Conservation (phyloP, 2,888 invertebrate genomes). For the Oeneis ivallda region DNA sequence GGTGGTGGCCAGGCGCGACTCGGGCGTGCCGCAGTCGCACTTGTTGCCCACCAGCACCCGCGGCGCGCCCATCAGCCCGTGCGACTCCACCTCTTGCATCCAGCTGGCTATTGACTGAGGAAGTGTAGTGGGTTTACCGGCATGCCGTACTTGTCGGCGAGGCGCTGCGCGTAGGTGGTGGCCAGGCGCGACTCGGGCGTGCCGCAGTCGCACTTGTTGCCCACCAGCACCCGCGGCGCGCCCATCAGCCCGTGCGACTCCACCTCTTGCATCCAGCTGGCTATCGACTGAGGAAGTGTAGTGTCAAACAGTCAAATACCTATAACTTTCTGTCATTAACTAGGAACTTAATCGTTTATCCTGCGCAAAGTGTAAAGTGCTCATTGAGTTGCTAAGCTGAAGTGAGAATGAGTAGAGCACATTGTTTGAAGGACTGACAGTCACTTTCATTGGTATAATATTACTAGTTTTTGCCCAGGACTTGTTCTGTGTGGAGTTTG, state of each 20-base stretch:
- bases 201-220: slow-evolving; percentile 89
- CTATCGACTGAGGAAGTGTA: slow-evolving; percentile 75
- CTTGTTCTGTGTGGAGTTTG: no score
- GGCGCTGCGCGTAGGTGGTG: slow-evolving; percentile 87
- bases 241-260: slow-evolving; percentile 79
- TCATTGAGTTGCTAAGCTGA: no score
- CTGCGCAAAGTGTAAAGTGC: no score
- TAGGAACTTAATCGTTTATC: no score
- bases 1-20: slow-evolving; percentile 84
- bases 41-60: slow-evolving; percentile 91
- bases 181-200: slow-evolving; percentile 82
- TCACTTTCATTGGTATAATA: no score
- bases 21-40: slow-evolving; percentile 84
- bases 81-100: slow-evolving; percentile 83
- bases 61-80: slow-evolving; percentile 84
- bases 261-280: slow-evolving; percentile 87
- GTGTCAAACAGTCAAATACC: no score
- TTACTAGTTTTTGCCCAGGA: no score
- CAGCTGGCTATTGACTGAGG: slow-evolving; percentile 84
- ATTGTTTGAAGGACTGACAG: no score
- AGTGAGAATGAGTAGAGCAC: no score
- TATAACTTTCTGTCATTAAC: no score
- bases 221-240: slow-evolving; percentile 88
- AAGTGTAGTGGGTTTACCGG: slow-evolving; percentile 74
- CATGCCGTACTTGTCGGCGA: slow-evolving; percentile 88